Evolutionary conservation across 64 coral and sea anemone species (phyloP).

Genomic region (Montipora sp.): DNA sequence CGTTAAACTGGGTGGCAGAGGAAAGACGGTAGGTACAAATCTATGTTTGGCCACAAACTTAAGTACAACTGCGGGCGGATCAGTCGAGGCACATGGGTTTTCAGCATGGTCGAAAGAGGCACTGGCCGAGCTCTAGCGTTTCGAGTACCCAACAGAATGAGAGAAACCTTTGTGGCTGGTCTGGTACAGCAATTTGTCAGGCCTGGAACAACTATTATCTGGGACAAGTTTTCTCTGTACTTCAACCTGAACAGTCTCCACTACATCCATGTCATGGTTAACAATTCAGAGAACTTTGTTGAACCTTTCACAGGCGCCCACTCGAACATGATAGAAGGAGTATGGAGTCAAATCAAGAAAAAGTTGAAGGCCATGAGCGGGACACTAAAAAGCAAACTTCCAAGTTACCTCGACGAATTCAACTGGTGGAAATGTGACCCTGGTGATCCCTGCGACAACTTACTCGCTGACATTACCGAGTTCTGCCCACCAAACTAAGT

Average conservation of each 20-base stretch:
- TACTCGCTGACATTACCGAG: no score
- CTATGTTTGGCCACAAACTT: no score
- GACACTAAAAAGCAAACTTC: constrained; percentile 15
- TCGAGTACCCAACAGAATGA: no score
- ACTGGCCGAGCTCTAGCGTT: neutral
- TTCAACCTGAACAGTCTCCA: neutral
- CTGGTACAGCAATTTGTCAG: neutral
- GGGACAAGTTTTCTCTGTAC: neutral
- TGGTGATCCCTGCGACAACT: no score
- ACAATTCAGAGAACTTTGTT: constrained; percentile 12
- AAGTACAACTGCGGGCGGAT: neutral
- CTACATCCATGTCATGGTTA: constrained; percentile 42
- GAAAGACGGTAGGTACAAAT: no score
- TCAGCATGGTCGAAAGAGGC: neutral
- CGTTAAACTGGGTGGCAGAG: neutral
- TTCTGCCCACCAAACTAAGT: constrained; percentile 56
- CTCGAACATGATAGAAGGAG: neutral
- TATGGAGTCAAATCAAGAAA: neutral
- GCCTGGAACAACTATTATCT: neutral
- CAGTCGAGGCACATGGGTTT: constrained; percentile 35
- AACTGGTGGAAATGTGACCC: neutral
- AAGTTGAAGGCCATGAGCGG: neutral
- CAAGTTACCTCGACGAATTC: constrained; percentile 27
- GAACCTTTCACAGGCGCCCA: constrained; percentile 9
- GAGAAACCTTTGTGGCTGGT: neutral